These are phyloP conservation scores for Latrodectus geometricus DNA, from an alignment of 1,140 invertebrate species.

Conservation along the genomic window DNA sequence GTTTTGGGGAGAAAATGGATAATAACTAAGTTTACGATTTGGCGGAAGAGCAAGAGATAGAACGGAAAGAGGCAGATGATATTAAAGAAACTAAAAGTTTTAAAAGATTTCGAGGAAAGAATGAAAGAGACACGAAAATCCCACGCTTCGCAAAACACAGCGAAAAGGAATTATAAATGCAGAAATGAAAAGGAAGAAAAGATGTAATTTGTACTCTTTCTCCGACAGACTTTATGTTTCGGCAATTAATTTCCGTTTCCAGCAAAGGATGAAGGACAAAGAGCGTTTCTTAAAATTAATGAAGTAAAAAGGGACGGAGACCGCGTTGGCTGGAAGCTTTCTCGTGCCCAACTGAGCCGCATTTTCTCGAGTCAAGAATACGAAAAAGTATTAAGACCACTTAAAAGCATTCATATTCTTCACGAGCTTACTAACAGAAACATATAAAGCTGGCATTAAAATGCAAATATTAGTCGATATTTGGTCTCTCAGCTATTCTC, in stretches of 20 bases:
- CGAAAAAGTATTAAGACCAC: constrained; percentile 36
- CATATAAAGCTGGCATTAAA: constrained; percentile 7
- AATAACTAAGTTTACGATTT: constrained; percentile 62
- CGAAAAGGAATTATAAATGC: constrained; percentile 1
- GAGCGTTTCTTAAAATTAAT: constrained; percentile 41
- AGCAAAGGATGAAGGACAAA: not conserved
- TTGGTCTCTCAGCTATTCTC: not conserved
- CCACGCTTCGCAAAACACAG: constrained; percentile 6
- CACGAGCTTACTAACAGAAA: not conserved
- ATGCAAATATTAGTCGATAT: not conserved
- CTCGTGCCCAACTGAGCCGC: not conserved
- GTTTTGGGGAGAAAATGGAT: constrained; percentile 56
- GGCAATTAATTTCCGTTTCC: constrained; percentile 57
- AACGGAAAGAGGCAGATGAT: constrained; percentile 29
- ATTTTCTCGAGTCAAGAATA: not conserved
- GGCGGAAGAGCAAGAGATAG: not conserved
- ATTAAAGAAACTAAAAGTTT: constrained; percentile 57
- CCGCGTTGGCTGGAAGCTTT: not conserved
- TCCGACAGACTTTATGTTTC: constrained; percentile 42
- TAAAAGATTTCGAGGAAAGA: constrained; percentile 42
- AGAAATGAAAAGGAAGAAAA: constrained; percentile 41
- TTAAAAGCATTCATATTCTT: constrained; percentile 10
- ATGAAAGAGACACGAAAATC: not conserved
- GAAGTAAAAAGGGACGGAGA: constrained; percentile 28
- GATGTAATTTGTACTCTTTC: constrained; percentile 53